Conservation (phyloP, 2,888 invertebrate genomes). For the Andricus curvator region DNA sequence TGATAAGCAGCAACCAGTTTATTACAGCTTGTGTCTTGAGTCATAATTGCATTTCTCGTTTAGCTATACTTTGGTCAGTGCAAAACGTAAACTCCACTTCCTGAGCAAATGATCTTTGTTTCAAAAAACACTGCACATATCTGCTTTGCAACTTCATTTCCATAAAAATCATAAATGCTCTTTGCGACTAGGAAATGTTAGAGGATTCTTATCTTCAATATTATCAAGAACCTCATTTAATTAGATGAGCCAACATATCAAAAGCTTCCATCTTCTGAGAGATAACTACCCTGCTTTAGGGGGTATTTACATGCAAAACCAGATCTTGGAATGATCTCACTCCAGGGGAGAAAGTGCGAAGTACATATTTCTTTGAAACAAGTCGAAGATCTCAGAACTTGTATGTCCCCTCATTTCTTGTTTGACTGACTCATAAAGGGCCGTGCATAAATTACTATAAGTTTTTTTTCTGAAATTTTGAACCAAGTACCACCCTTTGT, state of each 20-base stretch:
- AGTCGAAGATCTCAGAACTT: background rate
- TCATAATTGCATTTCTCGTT: background rate
- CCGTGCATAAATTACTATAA: too few species aligned
- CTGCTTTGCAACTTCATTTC: constrained; percentile 12
- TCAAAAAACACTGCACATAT: background rate
- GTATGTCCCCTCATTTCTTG: background rate
- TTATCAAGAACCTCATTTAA: constrained; percentile 26
- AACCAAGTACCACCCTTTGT: too few species aligned
- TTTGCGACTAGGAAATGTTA: constrained; percentile 3
- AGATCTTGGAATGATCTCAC: background rate
- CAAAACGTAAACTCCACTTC: constrained; percentile 2
- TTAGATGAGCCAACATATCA: constrained; percentile 17
- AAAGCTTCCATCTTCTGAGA: background rate
- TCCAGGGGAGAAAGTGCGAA: constrained; percentile 7
- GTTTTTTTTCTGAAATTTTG: too few species aligned
- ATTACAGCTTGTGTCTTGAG: background rate
- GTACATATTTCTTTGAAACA: background rate
- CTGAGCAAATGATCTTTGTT: constrained; percentile 22
- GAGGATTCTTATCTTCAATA: constrained; percentile 7
- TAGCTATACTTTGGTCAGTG: background rate
- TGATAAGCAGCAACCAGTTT: background rate
- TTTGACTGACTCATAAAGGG: background rate
- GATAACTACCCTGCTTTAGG: constrained; percentile 20
- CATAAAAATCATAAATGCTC: constrained; percentile 21
- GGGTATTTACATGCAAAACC: constrained; percentile 8